Percentiles rank a stretch among this genome's conserved stretches.
Evolutionary conservation across 2,888 invertebrate genomes (phyloP).

Genomic region (Eumacrocentrus americanus): DNA sequence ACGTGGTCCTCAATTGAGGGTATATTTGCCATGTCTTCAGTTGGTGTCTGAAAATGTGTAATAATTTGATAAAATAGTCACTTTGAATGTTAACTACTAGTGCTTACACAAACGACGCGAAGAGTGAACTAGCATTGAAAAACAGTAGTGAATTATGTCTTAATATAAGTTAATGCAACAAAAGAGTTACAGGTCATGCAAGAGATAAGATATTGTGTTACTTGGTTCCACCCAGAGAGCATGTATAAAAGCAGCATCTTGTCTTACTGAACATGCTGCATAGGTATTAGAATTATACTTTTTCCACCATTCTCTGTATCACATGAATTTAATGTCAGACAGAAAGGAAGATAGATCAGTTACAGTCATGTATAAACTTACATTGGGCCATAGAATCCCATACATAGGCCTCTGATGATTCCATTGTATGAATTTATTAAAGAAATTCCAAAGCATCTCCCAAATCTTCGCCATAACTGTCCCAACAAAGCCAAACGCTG

Average conservation of each 20-base stretch:
- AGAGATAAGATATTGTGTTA: constrained; percentile 50
- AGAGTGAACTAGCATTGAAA: constrained; percentile 43
- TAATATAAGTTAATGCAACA: constrained; percentile 58
- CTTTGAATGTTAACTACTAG: neutral
- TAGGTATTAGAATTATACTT: constrained; percentile 8
- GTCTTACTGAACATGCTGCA: constrained; percentile 46
- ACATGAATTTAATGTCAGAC: constrained; percentile 8
- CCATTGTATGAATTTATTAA: constrained; percentile 42
- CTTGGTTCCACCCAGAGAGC: constrained; percentile 51
- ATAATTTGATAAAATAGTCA: constrained; percentile 5
- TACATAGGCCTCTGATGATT: constrained; percentile 43
- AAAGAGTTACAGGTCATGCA: constrained; percentile 52
- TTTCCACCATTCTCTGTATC: neutral
- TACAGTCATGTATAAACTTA: constrained; percentile 49
- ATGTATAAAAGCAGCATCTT: constrained; percentile 50
- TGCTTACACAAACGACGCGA: constrained; percentile 46
- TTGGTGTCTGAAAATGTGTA: constrained; percentile 31
- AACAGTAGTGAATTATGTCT: constrained; percentile 30
- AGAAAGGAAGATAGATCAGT: constrained; percentile 33
- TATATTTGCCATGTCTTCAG: constrained; percentile 41
- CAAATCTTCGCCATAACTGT: constrained; percentile 39
- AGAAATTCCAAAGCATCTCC: constrained; percentile 44
- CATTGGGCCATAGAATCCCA: constrained; percentile 39
- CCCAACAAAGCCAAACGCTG: constrained; percentile 38
- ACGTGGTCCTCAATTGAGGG: constrained; percentile 56